Conservation (phyloP, 2,797 vertebrate species). For the Ambastaia sidthimunki region DNA sequence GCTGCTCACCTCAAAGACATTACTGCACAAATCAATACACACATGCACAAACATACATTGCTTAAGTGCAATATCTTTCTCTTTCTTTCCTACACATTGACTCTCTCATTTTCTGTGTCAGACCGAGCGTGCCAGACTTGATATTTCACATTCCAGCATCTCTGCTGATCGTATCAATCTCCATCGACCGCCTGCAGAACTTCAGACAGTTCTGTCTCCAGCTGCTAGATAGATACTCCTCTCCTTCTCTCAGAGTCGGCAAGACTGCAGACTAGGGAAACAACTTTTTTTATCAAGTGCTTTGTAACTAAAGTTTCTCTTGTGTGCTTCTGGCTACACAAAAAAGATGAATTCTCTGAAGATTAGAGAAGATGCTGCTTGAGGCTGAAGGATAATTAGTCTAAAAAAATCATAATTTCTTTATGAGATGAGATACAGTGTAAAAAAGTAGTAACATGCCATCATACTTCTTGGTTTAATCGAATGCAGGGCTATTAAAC, state of each 20-base stretch:
- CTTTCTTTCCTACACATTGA: slow-evolving; percentile 19
- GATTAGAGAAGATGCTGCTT: slow-evolving; percentile 16
- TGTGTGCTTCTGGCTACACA: slow-evolving; percentile 17
- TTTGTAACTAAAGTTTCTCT: slow-evolving; percentile 21
- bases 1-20: background rate
- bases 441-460: background rate
- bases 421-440: background rate
- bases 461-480: background rate
- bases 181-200: slow-evolving; percentile 33
- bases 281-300: slow-evolving; percentile 9
- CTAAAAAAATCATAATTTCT: background rate
- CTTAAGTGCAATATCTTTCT: background rate
- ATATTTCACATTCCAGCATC: slow-evolving; percentile 31
- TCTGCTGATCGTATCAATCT: slow-evolving; percentile 40
- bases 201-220: slow-evolving; percentile 39
- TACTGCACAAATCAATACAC: slow-evolving; percentile 3
- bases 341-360: slow-evolving; percentile 24
- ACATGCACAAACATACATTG: background rate
- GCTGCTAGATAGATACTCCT: slow-evolving; percentile 20
- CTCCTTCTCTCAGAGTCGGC: slow-evolving; percentile 5
- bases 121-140: slow-evolving; percentile 9
- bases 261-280: slow-evolving; percentile 10
- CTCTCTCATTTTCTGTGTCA: slow-evolving; percentile 28
- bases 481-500: too few relatives aligned
- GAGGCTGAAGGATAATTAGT: slow-evolving; percentile 25